phyloP scores from a whole-genome alignment of 2,797 vertebrate species.

The Chromis chromis region DNA sequence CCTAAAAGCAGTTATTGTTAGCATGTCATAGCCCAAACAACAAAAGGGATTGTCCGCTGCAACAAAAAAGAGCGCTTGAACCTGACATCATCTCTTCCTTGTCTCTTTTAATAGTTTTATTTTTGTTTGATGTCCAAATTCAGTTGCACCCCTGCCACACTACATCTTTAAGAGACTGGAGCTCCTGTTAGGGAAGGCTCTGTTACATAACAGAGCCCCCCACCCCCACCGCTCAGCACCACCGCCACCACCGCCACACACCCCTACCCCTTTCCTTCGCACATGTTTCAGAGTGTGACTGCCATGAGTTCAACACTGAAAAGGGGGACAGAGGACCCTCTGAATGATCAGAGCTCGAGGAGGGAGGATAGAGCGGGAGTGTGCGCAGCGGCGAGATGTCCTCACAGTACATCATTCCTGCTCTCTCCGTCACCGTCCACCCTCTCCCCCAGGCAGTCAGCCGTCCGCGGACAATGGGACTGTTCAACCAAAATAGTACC shows the following conservation, averaged over 20 bases:
- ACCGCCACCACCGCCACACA: background rate
- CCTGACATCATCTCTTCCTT: slow-evolving; percentile 69
- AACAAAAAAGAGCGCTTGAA: slow-evolving; percentile 22
- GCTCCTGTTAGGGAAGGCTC: slow-evolving; percentile 62
- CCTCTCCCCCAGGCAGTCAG: slow-evolving; percentile 52
- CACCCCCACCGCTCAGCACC: slow-evolving; percentile 20
- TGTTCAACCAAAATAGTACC: slow-evolving; percentile 83
- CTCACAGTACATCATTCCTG: slow-evolving; percentile 66
- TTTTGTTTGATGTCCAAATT: slow-evolving; percentile 55
- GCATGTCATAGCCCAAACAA: slow-evolving; percentile 57
- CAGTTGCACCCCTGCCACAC: slow-evolving; percentile 59
- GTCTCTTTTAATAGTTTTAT: slow-evolving; percentile 52
- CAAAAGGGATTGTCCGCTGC: slow-evolving; percentile 62
- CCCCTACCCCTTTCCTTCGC: slow-evolving; percentile 55
- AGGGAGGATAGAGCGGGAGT: slow-evolving; percentile 47
- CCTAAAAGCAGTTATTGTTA: slow-evolving; percentile 77
- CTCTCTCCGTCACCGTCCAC: slow-evolving; percentile 48
- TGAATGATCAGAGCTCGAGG: slow-evolving; percentile 67
- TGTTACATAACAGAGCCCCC: slow-evolving; percentile 76
- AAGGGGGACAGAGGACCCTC: slow-evolving; percentile 78
- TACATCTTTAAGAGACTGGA: slow-evolving; percentile 76
- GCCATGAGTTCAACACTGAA: slow-evolving; percentile 73
- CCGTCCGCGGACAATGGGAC: slow-evolving; percentile 74
- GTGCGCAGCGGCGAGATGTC: slow-evolving; percentile 47
- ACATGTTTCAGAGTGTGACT: slow-evolving; percentile 83